Conservation (phyloP, 2,797 vertebrate species). For the Betta splendens region DNA sequence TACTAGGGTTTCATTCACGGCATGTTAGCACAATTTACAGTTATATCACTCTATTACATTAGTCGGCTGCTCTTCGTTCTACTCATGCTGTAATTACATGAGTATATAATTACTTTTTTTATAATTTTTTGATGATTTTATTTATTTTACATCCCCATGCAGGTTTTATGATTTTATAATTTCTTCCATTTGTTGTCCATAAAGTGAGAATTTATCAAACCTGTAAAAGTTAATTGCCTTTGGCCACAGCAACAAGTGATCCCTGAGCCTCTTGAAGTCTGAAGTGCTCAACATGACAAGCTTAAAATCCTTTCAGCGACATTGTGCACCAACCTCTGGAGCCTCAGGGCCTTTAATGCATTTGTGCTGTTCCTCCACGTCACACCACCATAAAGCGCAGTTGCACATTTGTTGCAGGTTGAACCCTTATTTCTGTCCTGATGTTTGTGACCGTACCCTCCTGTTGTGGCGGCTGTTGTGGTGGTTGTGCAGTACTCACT, state of each 20-base stretch:
- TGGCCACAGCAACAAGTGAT: conserved; percentile 13
- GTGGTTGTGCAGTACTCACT: conserved; percentile 76
- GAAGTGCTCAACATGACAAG: conserved; percentile 22
- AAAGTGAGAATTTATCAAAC: conserved; percentile 49
- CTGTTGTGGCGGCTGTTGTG: too few relatives aligned
- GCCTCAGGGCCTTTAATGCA: conserved; percentile 7
- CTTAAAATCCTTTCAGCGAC: conserved; percentile 36
- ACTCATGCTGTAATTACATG: not conserved
- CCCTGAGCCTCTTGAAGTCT: conserved; percentile 38
- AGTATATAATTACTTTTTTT: conserved; percentile 11
- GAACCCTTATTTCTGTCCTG: not conserved
- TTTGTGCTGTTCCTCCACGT: conserved; percentile 16
- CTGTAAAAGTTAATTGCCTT: conserved; percentile 17
- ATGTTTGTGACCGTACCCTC: conserved; percentile 2
- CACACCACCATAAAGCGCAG: conserved; percentile 8
- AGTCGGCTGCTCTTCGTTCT: conserved; percentile 29
- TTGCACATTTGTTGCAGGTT: conserved; percentile 10
- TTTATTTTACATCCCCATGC: conserved; percentile 15
- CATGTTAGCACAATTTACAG: conserved; percentile 25
- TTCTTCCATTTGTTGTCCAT: conserved; percentile 16
- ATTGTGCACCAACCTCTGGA: conserved; percentile 8
- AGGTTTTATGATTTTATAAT: conserved; percentile 4
- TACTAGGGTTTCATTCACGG: not conserved
- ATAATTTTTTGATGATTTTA: not conserved
- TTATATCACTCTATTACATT: conserved; percentile 25